phyloP scores from a whole-genome alignment of 2,797 vertebrate genomes.

The Centropyge bicolor region DNA sequence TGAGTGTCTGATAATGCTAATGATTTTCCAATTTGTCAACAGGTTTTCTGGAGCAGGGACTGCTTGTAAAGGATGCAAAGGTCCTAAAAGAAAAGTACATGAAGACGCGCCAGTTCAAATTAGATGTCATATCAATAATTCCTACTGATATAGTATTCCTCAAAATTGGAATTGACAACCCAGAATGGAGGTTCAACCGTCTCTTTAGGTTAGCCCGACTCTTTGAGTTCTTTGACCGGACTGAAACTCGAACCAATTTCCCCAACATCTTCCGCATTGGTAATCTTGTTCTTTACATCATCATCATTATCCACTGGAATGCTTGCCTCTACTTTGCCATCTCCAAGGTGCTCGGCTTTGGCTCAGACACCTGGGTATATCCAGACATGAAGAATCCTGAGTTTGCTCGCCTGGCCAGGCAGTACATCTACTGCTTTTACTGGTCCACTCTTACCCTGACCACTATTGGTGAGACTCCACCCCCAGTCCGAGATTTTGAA shows the following conservation, averaged over 20 bases:
- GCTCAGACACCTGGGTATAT: conserved; percentile 95
- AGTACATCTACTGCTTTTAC: conserved; percentile 96
- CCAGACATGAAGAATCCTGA: conserved; percentile 85
- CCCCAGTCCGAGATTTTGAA: conserved; percentile 92
- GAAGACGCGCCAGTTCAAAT: conserved; percentile 88
- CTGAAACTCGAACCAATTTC: conserved; percentile 95
- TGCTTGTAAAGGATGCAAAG: conserved; percentile 90
- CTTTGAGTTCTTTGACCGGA: conserved; percentile 97
- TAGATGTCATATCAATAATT: conserved; percentile 90
- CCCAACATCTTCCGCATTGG: conserved; percentile 95
- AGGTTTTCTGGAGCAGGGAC: conserved; percentile 98
- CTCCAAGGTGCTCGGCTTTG: conserved; percentile 94
- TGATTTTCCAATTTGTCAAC: conserved; percentile 20
- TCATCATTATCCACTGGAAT: conserved; percentile 99
- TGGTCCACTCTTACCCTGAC: conserved; percentile 98
- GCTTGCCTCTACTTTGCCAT: conserved; percentile 95
- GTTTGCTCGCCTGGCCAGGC: conserved; percentile 85
- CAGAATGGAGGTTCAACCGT: conserved; percentile 95
- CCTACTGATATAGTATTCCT: conserved; percentile 92
- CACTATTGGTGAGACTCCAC: conserved; percentile 96
- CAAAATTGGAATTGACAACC: conserved; percentile 88
- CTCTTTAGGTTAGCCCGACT: conserved; percentile 90
- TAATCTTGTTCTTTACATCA: conserved; percentile 96
- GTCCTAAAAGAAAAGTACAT: conserved; percentile 88
- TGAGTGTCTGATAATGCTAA: neutral